phyloP scores from a whole-genome alignment of 2,888 invertebrate genomes.

The Rhamnusium bicolor region DNA sequence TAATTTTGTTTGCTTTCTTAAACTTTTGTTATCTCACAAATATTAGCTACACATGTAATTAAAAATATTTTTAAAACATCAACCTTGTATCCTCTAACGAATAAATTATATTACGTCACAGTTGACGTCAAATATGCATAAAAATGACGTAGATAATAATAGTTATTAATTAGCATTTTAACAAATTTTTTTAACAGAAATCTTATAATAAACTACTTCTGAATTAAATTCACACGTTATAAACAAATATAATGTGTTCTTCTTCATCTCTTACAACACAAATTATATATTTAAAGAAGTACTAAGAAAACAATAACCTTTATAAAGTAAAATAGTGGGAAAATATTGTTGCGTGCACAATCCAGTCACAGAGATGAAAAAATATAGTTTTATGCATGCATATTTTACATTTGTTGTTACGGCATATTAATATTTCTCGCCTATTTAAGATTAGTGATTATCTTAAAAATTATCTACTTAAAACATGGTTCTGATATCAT shows the following conservation, averaged over 20 bases:
- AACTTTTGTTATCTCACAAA: no score
- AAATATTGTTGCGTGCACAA: neutral
- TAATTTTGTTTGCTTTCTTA: no score
- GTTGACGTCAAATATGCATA: neutral
- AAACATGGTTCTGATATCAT: no score
- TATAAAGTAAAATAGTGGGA: neutral
- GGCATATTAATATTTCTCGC: no score
- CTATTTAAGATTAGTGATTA: no score
- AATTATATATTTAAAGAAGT: neutral
- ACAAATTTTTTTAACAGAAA: neutral
- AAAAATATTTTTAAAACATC: no score
- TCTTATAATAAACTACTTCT: neutral
- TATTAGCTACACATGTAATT: no score
- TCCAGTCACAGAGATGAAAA: neutral
- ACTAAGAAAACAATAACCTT: neutral
- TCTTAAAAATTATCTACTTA: no score
- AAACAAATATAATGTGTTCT: neutral
- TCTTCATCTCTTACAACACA: neutral
- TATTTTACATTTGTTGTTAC: no score
- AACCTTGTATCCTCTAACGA: neutral
- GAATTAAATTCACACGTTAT: neutral
- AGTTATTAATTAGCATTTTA: neutral
- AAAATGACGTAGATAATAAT: neutral
- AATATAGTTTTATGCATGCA: neutral
- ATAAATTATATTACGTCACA: neutral